Evolutionary conservation across 2,797 vertebrate genomes (phyloP).

Genomic region (Tolypeutes matacus): DNA sequence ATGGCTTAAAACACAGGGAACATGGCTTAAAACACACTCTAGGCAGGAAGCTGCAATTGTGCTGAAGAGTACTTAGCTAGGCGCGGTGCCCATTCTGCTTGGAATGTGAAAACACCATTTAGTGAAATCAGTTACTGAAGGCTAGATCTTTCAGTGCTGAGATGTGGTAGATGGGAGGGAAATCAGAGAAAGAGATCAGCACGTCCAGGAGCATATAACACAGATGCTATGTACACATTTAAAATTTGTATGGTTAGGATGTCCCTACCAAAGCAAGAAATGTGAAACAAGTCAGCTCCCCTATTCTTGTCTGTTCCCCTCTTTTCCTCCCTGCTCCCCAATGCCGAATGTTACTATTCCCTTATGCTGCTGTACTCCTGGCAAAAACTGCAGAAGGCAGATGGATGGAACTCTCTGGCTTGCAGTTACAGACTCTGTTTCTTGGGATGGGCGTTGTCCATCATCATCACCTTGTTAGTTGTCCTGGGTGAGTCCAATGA

Average conservation of each 20-base stretch:
- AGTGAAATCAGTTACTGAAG: neutral
- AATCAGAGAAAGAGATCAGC: neutral
- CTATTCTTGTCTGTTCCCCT: neutral
- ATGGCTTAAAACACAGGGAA: conserved; percentile 6
- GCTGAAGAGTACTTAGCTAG: neutral
- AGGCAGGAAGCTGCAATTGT: neutral
- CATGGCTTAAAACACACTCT: neutral
- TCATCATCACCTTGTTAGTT: no score
- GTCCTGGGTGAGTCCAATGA: no score
- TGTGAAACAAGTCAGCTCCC: neutral
- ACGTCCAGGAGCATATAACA: rapidly evolving
- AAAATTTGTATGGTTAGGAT: neutral
- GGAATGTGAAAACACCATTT: neutral
- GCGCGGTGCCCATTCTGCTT: neutral
- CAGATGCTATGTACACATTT: neutral
- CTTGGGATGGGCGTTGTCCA: no score
- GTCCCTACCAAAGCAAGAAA: neutral
- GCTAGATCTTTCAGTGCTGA: neutral
- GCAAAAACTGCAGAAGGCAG: no score
- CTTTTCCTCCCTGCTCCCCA: neutral
- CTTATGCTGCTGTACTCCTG: neutral
- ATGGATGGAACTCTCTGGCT: no score
- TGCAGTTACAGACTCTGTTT: no score
- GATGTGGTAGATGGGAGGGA: neutral
- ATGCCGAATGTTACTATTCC: neutral